Base-by-base conservation (phyloP, 2,113 vertebrate genomes). In the Sprattus sprattus region DNA sequence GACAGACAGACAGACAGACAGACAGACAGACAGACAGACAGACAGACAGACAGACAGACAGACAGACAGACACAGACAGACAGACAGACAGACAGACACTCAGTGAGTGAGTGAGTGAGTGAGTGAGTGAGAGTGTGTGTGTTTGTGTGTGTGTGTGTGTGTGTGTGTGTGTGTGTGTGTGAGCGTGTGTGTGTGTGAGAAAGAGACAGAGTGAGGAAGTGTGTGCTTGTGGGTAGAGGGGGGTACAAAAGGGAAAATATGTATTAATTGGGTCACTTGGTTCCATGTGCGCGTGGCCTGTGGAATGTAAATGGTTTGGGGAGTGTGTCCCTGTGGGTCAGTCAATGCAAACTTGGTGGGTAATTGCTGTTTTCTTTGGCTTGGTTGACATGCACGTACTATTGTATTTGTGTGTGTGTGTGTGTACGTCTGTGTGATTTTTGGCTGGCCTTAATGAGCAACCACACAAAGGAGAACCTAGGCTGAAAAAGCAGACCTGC, bases 351-450 rank as follows among this genome's bases (percentile, higher is more conserved):
- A 82, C 83, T 88, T 86, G 64, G n/a, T 46, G 84, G 83, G 67
- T 87, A 88, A 88, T 84, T 87, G 86, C 84, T 90, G 88, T 85
- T 90, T 90, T 87, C 87, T 86, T 90, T 90, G 89, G 89, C 86
- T 16, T 15, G 25, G 64, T 32, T 64, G 22, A 64, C 57, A 64
- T 22, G 57, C 9, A 22, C 5, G 45, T 46, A 83, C 81, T 82
- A 49, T 32, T 25, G n/a, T 28, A 71, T 71, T 83, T 54, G n/a
- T 50, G 22, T 4, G 81, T 82, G 82, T 54, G 82, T 83, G 82
- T 54, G n/a, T 49, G 46, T 22, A 47, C 52, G 81, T 52, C 49
- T 54, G 82, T 54, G 82, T 83, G 82, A 54, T 28, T 64, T 87
- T 84, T 88, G 89, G 88, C 88, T 83, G 22, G 10, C 67, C 75